These are phyloP conservation scores for Peromyscus polionotus DNA, from an alignment of 2,113 vertebrate species.

Conservation along the genomic window DNA sequence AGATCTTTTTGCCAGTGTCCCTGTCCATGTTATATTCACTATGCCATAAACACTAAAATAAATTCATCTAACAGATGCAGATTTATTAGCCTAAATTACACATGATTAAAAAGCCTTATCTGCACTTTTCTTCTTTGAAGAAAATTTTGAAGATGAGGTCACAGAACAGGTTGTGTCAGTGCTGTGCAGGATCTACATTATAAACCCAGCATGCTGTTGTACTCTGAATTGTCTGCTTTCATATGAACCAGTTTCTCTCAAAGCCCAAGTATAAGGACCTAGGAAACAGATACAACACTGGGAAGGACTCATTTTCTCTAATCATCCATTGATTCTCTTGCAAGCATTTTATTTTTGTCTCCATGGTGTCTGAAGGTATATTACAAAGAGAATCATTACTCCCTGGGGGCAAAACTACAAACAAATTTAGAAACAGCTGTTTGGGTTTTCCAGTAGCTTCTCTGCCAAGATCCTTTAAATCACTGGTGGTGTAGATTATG, in stretches of 20 bases:
- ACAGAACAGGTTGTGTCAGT: not conserved
- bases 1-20: not conserved
- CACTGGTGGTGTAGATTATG: not conserved
- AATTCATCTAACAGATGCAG: not conserved
- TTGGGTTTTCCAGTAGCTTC: not conserved
- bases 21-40: not conserved
- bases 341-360: constrained; percentile 12
- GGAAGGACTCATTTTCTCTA: not conserved
- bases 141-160: not conserved
- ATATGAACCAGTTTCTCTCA: not conserved
- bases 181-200: not conserved
- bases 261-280: not conserved
- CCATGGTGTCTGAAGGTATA: not conserved
- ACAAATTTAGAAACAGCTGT: not conserved
- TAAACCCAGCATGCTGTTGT: not conserved
- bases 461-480: not conserved
- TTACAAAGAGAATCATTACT: not conserved
- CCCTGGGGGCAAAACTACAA: not conserved
- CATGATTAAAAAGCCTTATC: not conserved
- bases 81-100: not conserved
- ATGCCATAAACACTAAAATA: not conserved
- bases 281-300: not conserved
- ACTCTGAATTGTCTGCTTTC: not conserved
- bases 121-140: not conserved
- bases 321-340: not conserved